Conservation (phyloP, 2,113 vertebrate species). For the Dicrurus megarhynchus region DNA sequence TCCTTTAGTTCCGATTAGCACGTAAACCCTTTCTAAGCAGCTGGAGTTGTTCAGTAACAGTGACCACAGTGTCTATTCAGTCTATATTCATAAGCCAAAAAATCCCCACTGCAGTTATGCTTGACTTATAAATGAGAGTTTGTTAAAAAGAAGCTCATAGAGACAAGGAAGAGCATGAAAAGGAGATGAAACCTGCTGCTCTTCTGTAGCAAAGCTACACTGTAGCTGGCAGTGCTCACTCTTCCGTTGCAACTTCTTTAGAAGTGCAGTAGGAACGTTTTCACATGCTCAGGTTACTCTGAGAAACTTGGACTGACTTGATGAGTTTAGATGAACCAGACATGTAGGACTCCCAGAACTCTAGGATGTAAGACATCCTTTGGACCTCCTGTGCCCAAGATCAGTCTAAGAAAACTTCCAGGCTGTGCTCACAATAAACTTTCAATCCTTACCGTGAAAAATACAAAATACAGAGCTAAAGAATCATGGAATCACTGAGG, state of each 20-base stretch:
- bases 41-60: background rate
- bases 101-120: background rate
- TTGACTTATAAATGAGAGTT: background rate
- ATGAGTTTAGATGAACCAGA: background rate
- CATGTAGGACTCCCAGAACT: background rate
- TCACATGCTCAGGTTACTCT: rapidly evolving
- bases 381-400: background rate
- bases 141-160: background rate
- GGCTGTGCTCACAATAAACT: background rate
- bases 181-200: background rate
- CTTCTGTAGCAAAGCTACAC: background rate
- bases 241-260: background rate
- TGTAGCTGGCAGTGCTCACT: background rate
- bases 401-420: background rate
- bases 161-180: background rate
- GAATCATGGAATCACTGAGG: background rate
- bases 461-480: background rate
- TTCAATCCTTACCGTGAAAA: background rate
- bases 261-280: background rate
- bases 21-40: background rate
- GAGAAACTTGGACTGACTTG: background rate
- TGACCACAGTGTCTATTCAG: background rate
- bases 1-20: background rate
- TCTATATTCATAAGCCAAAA: background rate
- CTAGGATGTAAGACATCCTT: background rate